Evolutionary conservation across 2,797 vertebrate genomes (phyloP).

Genomic region (Tangara arthus): DNA sequence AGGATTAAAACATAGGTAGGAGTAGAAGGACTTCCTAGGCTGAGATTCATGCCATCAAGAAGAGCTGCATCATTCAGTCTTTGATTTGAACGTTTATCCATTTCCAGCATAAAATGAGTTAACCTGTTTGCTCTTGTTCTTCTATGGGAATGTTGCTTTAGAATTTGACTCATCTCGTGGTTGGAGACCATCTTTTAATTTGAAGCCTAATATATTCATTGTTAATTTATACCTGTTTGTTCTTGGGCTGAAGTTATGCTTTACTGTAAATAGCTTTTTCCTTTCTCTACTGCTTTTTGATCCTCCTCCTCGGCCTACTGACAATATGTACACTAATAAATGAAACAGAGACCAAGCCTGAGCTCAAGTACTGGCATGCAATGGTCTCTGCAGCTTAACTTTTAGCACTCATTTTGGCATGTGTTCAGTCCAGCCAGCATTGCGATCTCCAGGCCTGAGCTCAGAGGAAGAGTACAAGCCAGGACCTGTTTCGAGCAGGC

Average conservation of each 20-base stretch:
- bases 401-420: not conserved
- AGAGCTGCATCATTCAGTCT: not conserved
- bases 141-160: not conserved
- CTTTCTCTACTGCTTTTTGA: constrained; percentile 21
- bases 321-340: not conserved
- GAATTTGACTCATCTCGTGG: not conserved
- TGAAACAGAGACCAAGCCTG: not conserved
- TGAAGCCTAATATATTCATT: constrained; percentile 1
- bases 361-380: not conserved
- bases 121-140: not conserved
- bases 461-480: not conserved
- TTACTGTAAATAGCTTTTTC: not conserved
- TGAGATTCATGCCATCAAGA: not conserved
- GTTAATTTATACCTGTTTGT: constrained; percentile 27
- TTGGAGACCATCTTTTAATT: constrained; percentile 27
- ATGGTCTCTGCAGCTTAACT: not conserved
- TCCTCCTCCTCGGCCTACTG: not conserved
- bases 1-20: not conserved
- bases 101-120: not conserved
- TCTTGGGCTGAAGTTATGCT: not conserved
- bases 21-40: not conserved
- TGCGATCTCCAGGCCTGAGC: not conserved
- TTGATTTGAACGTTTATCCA: not conserved
- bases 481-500: not conserved
- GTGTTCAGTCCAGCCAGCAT: not conserved